phyloP scores from a whole-genome alignment of 2,113 vertebrate genomes.

The Antigone vipio region DNA sequence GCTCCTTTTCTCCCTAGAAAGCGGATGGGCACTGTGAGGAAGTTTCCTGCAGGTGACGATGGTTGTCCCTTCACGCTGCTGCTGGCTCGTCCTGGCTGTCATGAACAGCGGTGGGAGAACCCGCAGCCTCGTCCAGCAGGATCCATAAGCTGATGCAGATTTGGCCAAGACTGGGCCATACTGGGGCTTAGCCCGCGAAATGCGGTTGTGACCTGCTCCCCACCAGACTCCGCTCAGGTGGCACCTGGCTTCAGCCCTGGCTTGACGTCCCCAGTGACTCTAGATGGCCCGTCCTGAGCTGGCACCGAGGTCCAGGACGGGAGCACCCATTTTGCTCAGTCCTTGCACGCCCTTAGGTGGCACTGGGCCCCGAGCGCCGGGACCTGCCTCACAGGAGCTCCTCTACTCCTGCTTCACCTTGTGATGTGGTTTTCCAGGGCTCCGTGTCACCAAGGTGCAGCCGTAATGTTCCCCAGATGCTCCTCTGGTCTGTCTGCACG shows the following conservation, averaged over 20 bases:
- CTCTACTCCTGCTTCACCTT: neutral
- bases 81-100: rapidly evolving
- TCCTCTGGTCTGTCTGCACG: neutral
- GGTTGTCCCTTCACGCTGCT: neutral
- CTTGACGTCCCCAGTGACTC: neutral
- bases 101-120: rapidly evolving
- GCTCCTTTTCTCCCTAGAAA: neutral
- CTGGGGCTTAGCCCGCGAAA: neutral
- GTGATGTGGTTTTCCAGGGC: neutral
- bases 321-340: neutral
- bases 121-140: neutral
- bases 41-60: rapidly evolving
- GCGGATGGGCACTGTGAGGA: rapidly evolving
- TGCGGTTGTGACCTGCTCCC: neutral
- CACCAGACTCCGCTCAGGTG: neutral
- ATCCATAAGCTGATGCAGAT: neutral
- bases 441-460: neutral
- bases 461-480: neutral
- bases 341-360: neutral
- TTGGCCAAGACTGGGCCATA: neutral
- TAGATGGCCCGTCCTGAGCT: neutral
- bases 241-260: neutral
- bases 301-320: rapidly evolving
- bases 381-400: neutral
- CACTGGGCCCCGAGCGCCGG: neutral